Evolutionary conservation across 2,797 vertebrate genomes (phyloP).

Genomic region (Sebastes minor): DNA sequence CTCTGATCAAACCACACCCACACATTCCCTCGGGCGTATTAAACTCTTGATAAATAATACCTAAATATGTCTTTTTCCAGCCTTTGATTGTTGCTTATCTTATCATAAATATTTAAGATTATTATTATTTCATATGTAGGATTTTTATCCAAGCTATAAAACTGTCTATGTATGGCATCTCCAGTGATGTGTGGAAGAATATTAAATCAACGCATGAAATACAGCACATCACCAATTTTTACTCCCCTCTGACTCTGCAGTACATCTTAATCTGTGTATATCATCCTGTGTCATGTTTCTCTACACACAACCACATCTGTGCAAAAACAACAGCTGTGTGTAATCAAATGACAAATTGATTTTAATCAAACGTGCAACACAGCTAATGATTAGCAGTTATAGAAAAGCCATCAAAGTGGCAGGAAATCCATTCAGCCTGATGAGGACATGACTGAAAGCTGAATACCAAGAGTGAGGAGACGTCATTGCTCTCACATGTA

Average conservation of each 20-base stretch:
- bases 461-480: not conserved
- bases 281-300: constrained; percentile 5
- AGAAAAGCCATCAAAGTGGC: constrained; percentile 30
- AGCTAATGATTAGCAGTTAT: constrained; percentile 45
- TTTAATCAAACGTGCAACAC: constrained; percentile 37
- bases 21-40: not conserved
- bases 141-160: not conserved
- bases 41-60: not conserved
- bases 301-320: not conserved
- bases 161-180: not conserved
- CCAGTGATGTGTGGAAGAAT: not conserved
- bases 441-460: not conserved
- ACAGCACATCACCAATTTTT: not conserved
- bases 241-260: not conserved
- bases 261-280: constrained; percentile 1
- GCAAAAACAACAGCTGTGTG: constrained; percentile 15
- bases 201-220: constrained; percentile 27
- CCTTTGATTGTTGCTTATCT: not conserved
- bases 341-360: constrained; percentile 49
- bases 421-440: constrained; percentile 57
- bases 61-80: not conserved
- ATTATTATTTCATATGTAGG: too few relatives aligned
- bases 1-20: not conserved
- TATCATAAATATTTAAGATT: not conserved
- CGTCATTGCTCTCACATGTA: not conserved